Evolutionary conservation across 30 jellyfish, hydroid and myxozoan species (phyloP).

Genomic region (Turritopsis dohrnii): DNA sequence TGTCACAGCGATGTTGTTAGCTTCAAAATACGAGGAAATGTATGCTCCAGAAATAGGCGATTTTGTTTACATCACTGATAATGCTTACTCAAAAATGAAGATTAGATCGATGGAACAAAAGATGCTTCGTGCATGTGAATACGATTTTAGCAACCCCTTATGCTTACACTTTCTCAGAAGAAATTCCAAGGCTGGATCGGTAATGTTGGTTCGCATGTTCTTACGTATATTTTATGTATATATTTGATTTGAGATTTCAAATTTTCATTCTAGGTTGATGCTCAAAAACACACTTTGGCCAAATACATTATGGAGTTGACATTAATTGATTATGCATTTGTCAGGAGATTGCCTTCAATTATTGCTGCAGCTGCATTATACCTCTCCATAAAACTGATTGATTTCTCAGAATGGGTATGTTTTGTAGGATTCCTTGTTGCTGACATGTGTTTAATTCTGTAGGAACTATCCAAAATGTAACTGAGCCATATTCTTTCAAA

Average conservation of each 20-base stretch:
- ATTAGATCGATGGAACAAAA: conserved; percentile 77
- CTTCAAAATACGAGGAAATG: conserved; percentile 96
- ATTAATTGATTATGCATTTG: conserved; percentile 49
- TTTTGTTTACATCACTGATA: conserved; percentile 93
- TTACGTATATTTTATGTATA: neutral
- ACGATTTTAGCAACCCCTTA: conserved; percentile 77
- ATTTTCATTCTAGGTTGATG: conserved; percentile 66
- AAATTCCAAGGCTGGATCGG: conserved; percentile 79
- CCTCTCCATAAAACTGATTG: conserved; percentile 54
- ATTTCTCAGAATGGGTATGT: conserved; percentile 73
- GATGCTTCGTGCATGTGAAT: conserved; percentile 51
- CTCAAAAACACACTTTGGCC: conserved; percentile 90
- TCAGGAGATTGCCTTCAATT: conserved; percentile 57
- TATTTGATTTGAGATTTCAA: neutral
- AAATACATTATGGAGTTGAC: conserved; percentile 90
- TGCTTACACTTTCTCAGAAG: conserved; percentile 78
- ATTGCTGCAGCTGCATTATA: conserved; percentile 93
- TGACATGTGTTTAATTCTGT: too few species aligned
- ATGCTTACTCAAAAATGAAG: conserved; percentile 73
- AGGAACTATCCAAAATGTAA: too few species aligned
- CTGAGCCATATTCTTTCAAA: too few species aligned
- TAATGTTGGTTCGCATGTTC: conserved; percentile 35
- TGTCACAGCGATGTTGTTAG: conserved; percentile 95
- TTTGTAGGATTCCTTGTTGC: too few species aligned
- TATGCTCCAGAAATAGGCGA: conserved; percentile 98